phyloP scores from a whole-genome alignment of 2,113 vertebrate species.

The Cebidichthys violaceus region DNA sequence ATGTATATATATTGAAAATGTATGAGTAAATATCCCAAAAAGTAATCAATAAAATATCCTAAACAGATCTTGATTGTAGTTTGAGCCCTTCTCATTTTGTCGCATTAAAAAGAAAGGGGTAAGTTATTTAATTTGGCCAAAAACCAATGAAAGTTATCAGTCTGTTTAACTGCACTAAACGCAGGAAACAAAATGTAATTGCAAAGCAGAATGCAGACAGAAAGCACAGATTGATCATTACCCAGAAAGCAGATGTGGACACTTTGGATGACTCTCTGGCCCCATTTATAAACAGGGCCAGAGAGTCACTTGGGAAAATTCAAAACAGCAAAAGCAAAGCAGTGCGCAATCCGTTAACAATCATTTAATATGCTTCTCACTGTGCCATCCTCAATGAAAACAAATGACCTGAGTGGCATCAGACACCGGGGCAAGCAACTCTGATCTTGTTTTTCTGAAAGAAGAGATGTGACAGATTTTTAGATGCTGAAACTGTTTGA shows the following conservation, averaged over 20 bases:
- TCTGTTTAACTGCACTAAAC: neutral
- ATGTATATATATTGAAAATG: neutral
- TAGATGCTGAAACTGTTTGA: constrained; percentile 62
- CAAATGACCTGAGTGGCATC: constrained; percentile 65
- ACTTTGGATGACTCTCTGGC: constrained; percentile 25
- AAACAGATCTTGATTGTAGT: neutral
- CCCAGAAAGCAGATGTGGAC: constrained; percentile 27
- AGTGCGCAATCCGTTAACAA: constrained; percentile 35
- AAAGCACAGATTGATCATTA: constrained; percentile 31
- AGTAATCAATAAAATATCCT: neutral
- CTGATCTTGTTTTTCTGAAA: constrained; percentile 62
- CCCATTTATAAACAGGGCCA: constrained; percentile 33
- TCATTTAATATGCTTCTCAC: constrained; percentile 65
- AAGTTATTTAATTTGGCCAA: neutral
- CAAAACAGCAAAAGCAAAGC: constrained; percentile 24
- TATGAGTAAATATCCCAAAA: neutral
- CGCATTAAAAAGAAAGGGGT: neutral
- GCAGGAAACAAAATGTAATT: constrained; percentile 2
- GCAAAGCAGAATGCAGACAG: neutral
- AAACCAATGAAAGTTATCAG: neutral
- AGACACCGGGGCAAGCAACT: constrained; percentile 47
- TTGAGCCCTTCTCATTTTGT: neutral
- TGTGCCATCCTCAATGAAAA: constrained; percentile 64
- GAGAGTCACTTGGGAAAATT: constrained; percentile 9
- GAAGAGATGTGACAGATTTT: constrained; percentile 65